A percentile compares a stretch with the other conserved stretches of the same genome.
phyloP scores from a whole-genome alignment of 2,888 invertebrate genomes.

The Acleris laterana region DNA sequence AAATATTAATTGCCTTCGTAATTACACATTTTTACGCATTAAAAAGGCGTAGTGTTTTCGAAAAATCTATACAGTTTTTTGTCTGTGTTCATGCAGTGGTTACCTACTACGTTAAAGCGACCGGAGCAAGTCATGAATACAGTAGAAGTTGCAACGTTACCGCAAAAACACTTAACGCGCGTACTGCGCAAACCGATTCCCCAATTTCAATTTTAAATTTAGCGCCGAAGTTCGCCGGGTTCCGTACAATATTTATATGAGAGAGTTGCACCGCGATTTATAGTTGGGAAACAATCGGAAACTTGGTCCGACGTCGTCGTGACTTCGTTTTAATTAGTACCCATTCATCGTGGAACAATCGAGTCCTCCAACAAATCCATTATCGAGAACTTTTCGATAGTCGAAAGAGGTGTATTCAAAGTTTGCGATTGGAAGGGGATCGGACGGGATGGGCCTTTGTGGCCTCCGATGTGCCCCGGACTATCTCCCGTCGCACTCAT shows the following conservation, averaged over 20 bases:
- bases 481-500: conserved; percentile 44
- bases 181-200: conserved; percentile 55
- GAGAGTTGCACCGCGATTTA: conserved; percentile 73
- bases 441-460: conserved; percentile 57
- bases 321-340: conserved; percentile 85
- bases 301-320: conserved; percentile 77
- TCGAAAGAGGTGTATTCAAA: conserved; percentile 81
- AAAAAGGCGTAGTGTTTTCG: conserved; percentile 14
- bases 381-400: conserved; percentile 83
- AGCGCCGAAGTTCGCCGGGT: conserved; percentile 70
- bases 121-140: conserved; percentile 22
- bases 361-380: conserved; percentile 81
- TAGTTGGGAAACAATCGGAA: conserved; percentile 79
- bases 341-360: conserved; percentile 83
- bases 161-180: conserved; percentile 44
- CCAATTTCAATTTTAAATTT: conserved; percentile 77
- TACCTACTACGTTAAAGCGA: conserved; percentile 1
- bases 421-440: conserved; percentile 72
- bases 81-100: conserved; percentile 5
- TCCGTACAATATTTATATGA: conserved; percentile 78
- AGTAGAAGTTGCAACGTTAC: conserved; percentile 10
- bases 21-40: too few relatives aligned
- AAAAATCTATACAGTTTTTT: conserved; percentile 5
- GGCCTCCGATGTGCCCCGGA: conserved; percentile 54
- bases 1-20: too few relatives aligned